A percentile compares a stretch with the other conserved stretches of the same genome.
Conservation (phyloP, 2,797 vertebrate genomes). For the Chrysocyon brachyurus region DNA sequence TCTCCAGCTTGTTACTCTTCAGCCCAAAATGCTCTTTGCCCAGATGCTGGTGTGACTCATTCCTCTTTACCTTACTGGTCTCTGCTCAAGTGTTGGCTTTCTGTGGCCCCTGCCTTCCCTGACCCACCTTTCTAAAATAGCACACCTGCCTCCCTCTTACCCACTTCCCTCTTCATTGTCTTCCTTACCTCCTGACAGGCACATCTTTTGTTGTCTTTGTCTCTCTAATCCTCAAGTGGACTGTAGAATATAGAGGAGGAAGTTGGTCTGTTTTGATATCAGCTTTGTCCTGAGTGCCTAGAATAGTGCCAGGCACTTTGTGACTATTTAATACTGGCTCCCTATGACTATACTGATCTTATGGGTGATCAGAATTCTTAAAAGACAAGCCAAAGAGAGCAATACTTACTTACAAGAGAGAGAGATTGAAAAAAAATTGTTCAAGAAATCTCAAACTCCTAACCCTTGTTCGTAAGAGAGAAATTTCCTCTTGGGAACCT, state of each 20-base stretch:
- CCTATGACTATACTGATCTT: neutral
- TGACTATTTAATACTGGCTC: neutral
- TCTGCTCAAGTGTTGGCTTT: neutral
- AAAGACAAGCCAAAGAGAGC: neutral
- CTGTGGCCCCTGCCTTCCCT: neutral
- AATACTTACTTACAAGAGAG: neutral
- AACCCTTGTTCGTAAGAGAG: neutral
- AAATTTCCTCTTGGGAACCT: neutral
- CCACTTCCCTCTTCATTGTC: neutral
- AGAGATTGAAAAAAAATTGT: neutral
- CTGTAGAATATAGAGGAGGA: neutral
- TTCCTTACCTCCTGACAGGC: neutral
- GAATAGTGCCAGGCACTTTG: neutral
- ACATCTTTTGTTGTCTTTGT: neutral
- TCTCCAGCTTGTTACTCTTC: neutral
- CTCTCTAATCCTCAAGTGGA: neutral
- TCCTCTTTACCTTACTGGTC: neutral
- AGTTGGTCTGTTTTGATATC: neutral
- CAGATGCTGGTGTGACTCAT: neutral
- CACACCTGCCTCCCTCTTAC: neutral
- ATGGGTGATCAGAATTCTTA: neutral
- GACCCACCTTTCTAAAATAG: neutral
- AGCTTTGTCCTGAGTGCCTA: neutral
- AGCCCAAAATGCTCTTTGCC: neutral
- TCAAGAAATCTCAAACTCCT: neutral